Evolutionary conservation across 2,888 invertebrate species (phyloP).

Genomic region (Automeris io): DNA sequence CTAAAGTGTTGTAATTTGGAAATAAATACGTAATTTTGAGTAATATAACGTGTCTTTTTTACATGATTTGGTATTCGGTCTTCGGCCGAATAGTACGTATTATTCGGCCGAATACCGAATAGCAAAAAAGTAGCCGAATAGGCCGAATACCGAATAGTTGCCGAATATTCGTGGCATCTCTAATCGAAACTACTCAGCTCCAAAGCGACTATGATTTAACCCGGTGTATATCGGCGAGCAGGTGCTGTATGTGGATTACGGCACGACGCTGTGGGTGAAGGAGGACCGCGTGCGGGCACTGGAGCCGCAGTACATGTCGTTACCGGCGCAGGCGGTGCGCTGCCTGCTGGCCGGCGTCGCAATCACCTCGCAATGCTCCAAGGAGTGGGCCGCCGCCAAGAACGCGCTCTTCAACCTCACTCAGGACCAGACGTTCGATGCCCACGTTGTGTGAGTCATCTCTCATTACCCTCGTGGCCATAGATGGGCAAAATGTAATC

Average conservation of each 20-base stretch:
- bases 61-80: too few relatives aligned
- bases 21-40: too few relatives aligned
- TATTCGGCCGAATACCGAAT: too few relatives aligned
- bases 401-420: conserved; percentile 24
- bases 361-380: conserved; percentile 24
- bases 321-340: conserved; percentile 77
- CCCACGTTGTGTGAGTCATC: conserved; percentile 47
- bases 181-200: too few relatives aligned
- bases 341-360: conserved; percentile 68
- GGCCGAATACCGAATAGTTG: too few relatives aligned
- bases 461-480: background rate
- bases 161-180: too few relatives aligned
- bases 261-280: conserved; percentile 75
- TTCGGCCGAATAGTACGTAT: too few relatives aligned
- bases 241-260: conserved; percentile 84
- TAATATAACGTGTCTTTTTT: too few relatives aligned
- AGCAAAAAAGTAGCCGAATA: too few relatives aligned
- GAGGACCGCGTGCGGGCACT: conserved; percentile 71
- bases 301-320: conserved; percentile 62
- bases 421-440: conserved; percentile 31
- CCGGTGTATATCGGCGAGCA: conserved; percentile 15
- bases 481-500: too few relatives aligned
- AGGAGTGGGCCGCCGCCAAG: conserved; percentile 40
- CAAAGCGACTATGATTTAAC: background rate
- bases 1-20: too few relatives aligned